phyloP scores from a whole-genome alignment of 2,113 vertebrate species.

The Sprattus sprattus region DNA sequence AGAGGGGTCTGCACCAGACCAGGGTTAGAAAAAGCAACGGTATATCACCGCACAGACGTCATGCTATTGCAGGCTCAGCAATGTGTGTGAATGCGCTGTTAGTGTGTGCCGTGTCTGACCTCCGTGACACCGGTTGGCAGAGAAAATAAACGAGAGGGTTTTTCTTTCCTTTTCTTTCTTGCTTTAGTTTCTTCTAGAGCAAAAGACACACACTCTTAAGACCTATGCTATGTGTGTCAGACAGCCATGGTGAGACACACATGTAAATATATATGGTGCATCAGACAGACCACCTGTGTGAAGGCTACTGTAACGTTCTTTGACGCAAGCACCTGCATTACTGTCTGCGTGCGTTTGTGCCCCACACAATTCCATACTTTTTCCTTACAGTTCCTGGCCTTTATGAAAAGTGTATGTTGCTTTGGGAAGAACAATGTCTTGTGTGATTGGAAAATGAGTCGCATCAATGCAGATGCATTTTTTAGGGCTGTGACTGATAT shows the following conservation, averaged over 20 bases:
- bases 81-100: not conserved
- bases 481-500: no score
- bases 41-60: not conserved
- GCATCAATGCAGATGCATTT: no score
- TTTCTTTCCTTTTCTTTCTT: not conserved
- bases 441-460: no score
- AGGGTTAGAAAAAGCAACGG: not conserved
- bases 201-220: not conserved
- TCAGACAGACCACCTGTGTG: constrained; percentile 35
- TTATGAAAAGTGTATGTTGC: not conserved
- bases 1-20: not conserved
- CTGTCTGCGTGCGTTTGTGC: not conserved
- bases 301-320: not conserved
- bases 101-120: constrained; percentile 6
- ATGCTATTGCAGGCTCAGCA: not conserved
- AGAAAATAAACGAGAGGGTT: not conserved
- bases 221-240: constrained; percentile 22
- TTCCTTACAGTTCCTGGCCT: not conserved
- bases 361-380: not conserved
- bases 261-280: constrained; percentile 18
- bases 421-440: not conserved
- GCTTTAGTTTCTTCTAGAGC: not conserved
- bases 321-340: not conserved
- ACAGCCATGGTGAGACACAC: not conserved
- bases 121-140: not conserved